Evolutionary conservation across 1,140 invertebrate genomes (phyloP).

Genomic region (Planococcus citri): DNA sequence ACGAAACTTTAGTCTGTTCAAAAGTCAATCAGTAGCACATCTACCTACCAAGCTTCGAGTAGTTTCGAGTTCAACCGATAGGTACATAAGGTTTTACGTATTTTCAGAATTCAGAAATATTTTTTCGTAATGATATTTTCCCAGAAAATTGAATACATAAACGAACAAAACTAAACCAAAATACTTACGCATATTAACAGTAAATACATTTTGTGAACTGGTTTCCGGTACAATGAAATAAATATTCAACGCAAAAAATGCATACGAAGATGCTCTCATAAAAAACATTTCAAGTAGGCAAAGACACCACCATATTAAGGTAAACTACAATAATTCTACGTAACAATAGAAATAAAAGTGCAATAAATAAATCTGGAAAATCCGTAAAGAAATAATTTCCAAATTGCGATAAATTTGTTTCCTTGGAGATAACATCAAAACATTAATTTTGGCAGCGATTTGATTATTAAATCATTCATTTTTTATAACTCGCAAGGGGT

Average conservation of each 20-base stretch:
- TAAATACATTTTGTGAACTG: neutral
- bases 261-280: neutral
- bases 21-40: too few species aligned
- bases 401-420: neutral
- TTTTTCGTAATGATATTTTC: too few species aligned
- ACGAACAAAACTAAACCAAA: neutral
- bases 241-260: neutral
- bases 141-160: too few species aligned
- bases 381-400: neutral
- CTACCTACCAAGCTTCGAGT: too few species aligned
- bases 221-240: neutral
- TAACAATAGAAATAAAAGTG: neutral
- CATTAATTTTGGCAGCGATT: neutral
- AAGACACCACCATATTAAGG: too few species aligned
- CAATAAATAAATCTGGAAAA: neutral
- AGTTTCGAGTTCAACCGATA: too few species aligned
- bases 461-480: neutral
- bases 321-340: too few species aligned
- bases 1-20: too few species aligned
- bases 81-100: too few species aligned
- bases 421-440: neutral
- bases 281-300: neutral
- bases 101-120: too few species aligned
- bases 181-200: conserved; percentile 2
- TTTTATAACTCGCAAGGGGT: neutral